Base-by-base conservation (phyloP, 2,888 invertebrate species). In the Rotaria sp. region DNA sequence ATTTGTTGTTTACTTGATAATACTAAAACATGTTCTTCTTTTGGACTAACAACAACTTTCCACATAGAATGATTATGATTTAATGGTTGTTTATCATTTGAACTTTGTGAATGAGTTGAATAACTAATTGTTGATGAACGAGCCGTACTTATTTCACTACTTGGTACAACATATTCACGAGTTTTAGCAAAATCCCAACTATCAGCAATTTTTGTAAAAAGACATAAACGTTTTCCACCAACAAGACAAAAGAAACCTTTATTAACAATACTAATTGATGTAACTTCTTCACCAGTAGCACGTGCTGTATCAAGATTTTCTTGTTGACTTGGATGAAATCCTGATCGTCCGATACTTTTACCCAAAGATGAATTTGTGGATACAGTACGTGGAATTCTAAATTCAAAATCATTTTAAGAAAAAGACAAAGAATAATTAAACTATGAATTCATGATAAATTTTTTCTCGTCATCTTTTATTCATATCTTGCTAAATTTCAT, bases 121-220 rank as follows among this genome's bases (percentile, higher is more conserved):
- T 18, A 13, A n/a, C 13, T 15, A n/a, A 26, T 10, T n/a, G 35
- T 15, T 80, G 80, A 80, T 80, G 80, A 80, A 45, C 45, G 41
- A n/a, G 21, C 45, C 26, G 80, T 5, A n/a, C 26, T 38, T 2
- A 4, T 7, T n/a, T 80, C 80, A 45, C 15, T 26, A 21, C 15
- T 3, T 8, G 67, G 67, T n/a, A 80, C 21, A 41, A 41, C 26
- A 80, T 80, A 80, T 80, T 80, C 80, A 45, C 80, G 80, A 80
- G 26, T 80, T n/a, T 80, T 80, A 80, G 80, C 80, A 80, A 80
- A 80, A 80, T 80, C 80, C 80, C 80, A 80, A 26, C 80, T 80
- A 80, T 80, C 80, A n/a, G 80, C 24, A 80, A 80, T 80, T 45
- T 80, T 80, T 18, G 80, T 45, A 80, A 45, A 80, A 41, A 38